Conservation (phyloP, 1,140 invertebrate genomes). For the Scaptodrosophila lebanonensis region DNA sequence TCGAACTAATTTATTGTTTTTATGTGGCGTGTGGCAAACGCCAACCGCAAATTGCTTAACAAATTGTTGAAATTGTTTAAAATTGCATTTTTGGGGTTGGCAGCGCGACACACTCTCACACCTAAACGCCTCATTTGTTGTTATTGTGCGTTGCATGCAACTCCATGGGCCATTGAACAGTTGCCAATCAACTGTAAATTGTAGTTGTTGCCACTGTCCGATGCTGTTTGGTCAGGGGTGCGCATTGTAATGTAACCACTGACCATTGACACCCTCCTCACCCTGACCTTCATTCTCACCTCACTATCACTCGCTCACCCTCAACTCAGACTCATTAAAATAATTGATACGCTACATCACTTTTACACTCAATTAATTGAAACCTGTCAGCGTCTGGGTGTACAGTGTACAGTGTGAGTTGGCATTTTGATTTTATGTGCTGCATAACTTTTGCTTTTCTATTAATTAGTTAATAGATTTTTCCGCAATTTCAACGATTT, state of each 20-base stretch:
- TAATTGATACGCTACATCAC: conserved; percentile 71
- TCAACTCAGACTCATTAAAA: conserved; percentile 48
- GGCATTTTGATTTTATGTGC: conserved; percentile 57
- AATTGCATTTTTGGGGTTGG: conserved; percentile 42
- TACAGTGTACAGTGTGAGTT: conserved; percentile 22
- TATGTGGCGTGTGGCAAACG: conserved; percentile 49
- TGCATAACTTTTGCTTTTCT: conserved; percentile 10
- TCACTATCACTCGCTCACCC: not conserved
- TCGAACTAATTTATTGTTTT: conserved; percentile 57
- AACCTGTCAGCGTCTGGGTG: conserved; percentile 16
- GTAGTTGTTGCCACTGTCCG: conserved; percentile 11
- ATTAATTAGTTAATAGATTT: conserved; percentile 74
- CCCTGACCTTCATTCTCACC: conserved; percentile 25
- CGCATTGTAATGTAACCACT: conserved; percentile 57
- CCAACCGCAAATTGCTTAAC: conserved; percentile 64
- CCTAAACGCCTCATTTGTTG: conserved; percentile 61
- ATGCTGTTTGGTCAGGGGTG: conserved; percentile 17
- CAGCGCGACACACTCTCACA: conserved; percentile 12
- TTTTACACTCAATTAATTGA: conserved; percentile 62
- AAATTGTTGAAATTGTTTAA: conserved; percentile 70
- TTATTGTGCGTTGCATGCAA: not conserved
- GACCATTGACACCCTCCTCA: conserved; percentile 25
- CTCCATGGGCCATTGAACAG: not conserved
- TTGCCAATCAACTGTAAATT: conserved; percentile 39
- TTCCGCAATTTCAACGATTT: conserved; percentile 39